phyloP scores from a whole-genome alignment of 2,888 invertebrate genomes.

The Melanargia galathea region DNA sequence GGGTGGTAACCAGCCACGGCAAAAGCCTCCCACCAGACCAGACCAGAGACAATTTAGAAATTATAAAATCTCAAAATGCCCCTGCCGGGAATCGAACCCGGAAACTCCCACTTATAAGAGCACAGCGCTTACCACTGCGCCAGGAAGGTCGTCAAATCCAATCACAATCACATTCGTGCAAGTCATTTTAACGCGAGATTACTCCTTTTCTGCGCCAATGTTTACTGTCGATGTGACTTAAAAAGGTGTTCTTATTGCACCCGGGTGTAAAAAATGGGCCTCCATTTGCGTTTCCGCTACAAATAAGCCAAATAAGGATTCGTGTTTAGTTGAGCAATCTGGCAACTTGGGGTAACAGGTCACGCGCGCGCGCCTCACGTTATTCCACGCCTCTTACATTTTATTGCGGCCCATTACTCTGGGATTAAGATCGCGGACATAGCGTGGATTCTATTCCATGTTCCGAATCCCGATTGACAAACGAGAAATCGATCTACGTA shows the following conservation, averaged over 20 bases:
- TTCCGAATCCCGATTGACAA: neutral
- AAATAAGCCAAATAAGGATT: slow-evolving; percentile 24
- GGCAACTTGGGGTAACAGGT: slow-evolving; percentile 27
- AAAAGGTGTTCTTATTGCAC: too few species aligned
- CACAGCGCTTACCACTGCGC: too few species aligned
- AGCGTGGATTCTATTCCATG: slow-evolving; percentile 4
- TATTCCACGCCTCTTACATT: slow-evolving; percentile 29
- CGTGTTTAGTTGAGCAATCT: slow-evolving; percentile 28
- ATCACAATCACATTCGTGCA: too few species aligned
- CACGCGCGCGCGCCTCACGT: slow-evolving; percentile 30
- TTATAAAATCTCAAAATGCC: neutral
- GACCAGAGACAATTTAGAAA: too few species aligned
- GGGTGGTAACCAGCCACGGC: too few species aligned
- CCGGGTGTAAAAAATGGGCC: slow-evolving; percentile 4
- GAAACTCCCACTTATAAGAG: too few species aligned
- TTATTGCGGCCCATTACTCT: slow-evolving; percentile 30
- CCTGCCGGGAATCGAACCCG: too few species aligned
- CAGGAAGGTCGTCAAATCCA: too few species aligned
- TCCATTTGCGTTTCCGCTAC: slow-evolving; percentile 14
- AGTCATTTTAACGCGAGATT: too few species aligned
- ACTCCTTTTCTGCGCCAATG: too few species aligned
- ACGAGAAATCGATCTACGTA: neutral
- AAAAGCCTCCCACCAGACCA: too few species aligned
- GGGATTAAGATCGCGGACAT: slow-evolving; percentile 19
- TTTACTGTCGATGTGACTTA: too few species aligned